phyloP scores from a whole-genome alignment of 2,888 invertebrate genomes.

The Schizaphis graminum region DNA sequence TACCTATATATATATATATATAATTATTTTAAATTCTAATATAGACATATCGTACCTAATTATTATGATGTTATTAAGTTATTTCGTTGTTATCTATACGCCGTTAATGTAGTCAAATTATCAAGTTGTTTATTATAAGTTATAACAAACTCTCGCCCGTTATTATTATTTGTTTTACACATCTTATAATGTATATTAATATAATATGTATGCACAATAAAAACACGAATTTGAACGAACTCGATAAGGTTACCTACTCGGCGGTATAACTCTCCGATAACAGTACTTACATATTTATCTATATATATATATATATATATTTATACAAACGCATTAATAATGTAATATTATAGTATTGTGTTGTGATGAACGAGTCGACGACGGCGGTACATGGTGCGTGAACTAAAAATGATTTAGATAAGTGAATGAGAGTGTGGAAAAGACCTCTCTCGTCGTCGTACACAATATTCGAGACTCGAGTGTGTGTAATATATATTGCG shows the following conservation, averaged over 20 bases:
- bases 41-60: background rate
- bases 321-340: background rate
- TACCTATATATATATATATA: too few species aligned
- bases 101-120: background rate
- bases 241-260: background rate
- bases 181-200: background rate
- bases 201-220: conserved; percentile 3
- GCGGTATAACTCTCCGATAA: background rate
- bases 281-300: background rate
- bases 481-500: background rate
- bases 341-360: background rate
- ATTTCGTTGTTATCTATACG: background rate
- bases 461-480: background rate
- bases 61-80: background rate
- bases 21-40: background rate
- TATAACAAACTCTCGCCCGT: background rate
- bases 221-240: background rate
- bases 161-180: background rate
- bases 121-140: conserved; percentile 8
- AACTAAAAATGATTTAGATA: background rate
- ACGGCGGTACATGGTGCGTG: background rate
- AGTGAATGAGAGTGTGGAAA: background rate
- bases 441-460: background rate
- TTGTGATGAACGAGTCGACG: background rate
- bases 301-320: background rate